Conservation (phyloP, 2,888 invertebrate genomes). For the Oxystoma pomonae region DNA sequence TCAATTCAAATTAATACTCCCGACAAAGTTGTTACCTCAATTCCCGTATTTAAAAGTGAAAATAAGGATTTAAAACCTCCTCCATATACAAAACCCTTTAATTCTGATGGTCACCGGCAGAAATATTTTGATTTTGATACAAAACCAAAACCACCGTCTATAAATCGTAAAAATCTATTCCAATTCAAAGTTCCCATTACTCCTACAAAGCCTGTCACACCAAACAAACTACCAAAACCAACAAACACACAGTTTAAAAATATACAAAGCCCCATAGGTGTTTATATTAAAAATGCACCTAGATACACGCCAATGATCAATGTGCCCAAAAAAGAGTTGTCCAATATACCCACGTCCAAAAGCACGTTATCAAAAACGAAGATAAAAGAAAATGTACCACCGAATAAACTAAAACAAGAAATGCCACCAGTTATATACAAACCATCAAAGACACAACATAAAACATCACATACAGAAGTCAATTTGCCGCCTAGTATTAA, state of each 20-base stretch:
- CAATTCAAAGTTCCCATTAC: slow-evolving; percentile 9
- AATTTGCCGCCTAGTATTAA: background rate
- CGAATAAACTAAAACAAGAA: background rate
- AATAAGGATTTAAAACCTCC: background rate
- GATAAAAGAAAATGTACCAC: background rate
- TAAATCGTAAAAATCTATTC: background rate
- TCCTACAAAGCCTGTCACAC: slow-evolving; percentile 10
- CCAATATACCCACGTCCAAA: background rate
- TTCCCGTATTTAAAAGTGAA: background rate
- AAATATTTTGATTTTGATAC: background rate
- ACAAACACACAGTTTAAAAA: slow-evolving; percentile 8
- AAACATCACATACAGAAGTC: background rate
- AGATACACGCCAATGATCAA: slow-evolving; percentile 13
- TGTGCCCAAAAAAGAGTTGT: background rate
- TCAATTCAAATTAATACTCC: background rate
- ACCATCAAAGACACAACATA: background rate
- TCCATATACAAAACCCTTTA: background rate
- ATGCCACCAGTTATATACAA: background rate
- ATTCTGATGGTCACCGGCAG: background rate
- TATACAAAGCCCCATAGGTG: slow-evolving; percentile 18
- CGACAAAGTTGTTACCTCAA: background rate
- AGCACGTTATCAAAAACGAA: background rate
- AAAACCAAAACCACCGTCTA: background rate
- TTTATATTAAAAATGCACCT: slow-evolving; percentile 19
- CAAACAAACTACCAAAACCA: slow-evolving; percentile 3